phyloP scores from a whole-genome alignment of 2,113 vertebrate genomes.

The Stictonetta naevosa region DNA sequence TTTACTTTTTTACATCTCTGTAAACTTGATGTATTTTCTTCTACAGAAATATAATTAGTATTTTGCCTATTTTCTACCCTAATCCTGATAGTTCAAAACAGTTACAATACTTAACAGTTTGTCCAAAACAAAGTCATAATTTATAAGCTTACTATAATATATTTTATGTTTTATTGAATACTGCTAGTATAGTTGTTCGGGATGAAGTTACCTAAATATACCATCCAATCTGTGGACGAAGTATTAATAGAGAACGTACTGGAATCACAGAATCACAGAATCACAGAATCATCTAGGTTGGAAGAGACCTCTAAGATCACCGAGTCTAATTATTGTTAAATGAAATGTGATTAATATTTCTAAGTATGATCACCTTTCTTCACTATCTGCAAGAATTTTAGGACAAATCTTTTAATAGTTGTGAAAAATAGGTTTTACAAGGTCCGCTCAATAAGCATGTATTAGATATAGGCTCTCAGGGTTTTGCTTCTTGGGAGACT shows the following conservation, averaged over 20 bases:
- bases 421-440: neutral
- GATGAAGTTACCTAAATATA: neutral
- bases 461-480: neutral
- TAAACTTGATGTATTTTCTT: neutral
- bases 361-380: neutral
- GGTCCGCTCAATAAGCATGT: neutral
- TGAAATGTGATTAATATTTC: neutral
- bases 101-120: neutral
- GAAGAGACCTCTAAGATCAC: no score
- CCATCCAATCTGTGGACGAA: neutral
- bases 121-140: neutral
- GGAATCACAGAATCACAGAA: no score
- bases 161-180: neutral
- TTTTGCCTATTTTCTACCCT: neutral
- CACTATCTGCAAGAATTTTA: neutral
- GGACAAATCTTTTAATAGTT: neutral
- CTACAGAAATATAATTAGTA: neutral
- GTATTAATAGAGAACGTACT: neutral
- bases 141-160: neutral
- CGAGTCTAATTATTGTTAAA: neutral
- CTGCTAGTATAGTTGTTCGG: neutral
- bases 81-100: neutral
- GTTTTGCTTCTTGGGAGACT: neutral
- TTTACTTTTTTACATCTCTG: neutral
- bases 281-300: no score